A percentile compares a stretch with the other conserved stretches of the same genome.
Evolutionary conservation across 2,113 vertebrate species (phyloP).

Genomic region (Lethenteron camtschaticum): DNA sequence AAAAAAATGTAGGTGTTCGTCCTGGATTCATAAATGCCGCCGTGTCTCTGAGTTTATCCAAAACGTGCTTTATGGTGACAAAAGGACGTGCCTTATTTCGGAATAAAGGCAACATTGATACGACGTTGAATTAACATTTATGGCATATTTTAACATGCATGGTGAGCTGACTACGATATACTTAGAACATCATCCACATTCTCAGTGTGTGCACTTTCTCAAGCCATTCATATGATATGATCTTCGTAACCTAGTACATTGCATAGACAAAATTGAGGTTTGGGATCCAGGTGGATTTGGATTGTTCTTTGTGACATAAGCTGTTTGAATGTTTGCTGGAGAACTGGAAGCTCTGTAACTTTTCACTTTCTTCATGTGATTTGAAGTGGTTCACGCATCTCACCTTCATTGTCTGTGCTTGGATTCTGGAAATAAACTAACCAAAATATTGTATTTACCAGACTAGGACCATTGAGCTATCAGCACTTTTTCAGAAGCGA

Average conservation of each 20-base stretch:
- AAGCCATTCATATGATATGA: too few relatives aligned
- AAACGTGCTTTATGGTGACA: neutral
- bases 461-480: neutral
- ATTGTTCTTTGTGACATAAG: neutral
- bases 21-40: neutral
- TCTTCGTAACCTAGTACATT: too few relatives aligned
- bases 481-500: neutral
- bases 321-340: neutral
- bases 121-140: neutral
- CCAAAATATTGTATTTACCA: neutral
- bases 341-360: neutral
- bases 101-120: neutral
- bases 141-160: too few relatives aligned
- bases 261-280: too few relatives aligned
- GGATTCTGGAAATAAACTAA: neutral
- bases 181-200: too few relatives aligned
- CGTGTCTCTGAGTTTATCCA: neutral
- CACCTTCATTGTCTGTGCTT: neutral
- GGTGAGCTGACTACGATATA: too few relatives aligned
- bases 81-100: neutral
- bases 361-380: neutral
- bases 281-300: too few relatives aligned
- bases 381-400: neutral
- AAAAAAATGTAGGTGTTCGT: neutral
- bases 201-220: too few relatives aligned